Percentiles rank a stretch among this genome's conserved stretches.
Evolutionary conservation across 2,888 invertebrate species (phyloP).

Genomic region (Synergus umbraculus): DNA sequence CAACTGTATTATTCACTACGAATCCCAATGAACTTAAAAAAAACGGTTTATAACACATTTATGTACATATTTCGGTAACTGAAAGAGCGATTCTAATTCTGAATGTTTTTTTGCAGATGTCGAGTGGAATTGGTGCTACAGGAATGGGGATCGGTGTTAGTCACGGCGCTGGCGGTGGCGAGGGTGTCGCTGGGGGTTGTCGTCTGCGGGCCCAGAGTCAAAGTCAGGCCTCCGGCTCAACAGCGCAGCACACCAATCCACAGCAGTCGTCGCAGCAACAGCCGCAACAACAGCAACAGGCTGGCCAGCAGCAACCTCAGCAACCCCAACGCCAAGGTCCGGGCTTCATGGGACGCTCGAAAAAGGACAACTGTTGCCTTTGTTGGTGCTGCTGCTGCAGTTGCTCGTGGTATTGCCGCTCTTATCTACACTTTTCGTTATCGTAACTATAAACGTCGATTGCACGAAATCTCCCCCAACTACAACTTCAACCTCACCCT

Average conservation of each 20-base stretch:
- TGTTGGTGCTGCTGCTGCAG: conserved; percentile 83
- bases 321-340: conserved; percentile 74
- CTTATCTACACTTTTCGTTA: conserved; percentile 47
- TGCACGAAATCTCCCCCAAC: background rate
- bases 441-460: background rate
- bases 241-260: conserved; percentile 64
- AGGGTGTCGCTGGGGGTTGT: conserved; percentile 70
- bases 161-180: conserved; percentile 75
- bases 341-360: conserved; percentile 79
- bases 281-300: conserved; percentile 58
- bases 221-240: conserved; percentile 66
- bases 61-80: background rate
- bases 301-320: conserved; percentile 65
- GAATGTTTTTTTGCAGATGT: conserved; percentile 67
- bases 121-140: conserved; percentile 75
- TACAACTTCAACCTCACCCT: background rate
- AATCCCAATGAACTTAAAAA: background rate
- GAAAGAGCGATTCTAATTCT: conserved; percentile 34
- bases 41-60: background rate
- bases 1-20: background rate
- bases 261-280: conserved; percentile 64
- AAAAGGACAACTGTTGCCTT: conserved; percentile 81
- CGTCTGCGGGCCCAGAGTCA: conserved; percentile 73
- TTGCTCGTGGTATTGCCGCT: conserved; percentile 79
- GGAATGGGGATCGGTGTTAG: conserved; percentile 76